phyloP scores from a whole-genome alignment of 1,140 invertebrate genomes.

The Brachionus angularis region DNA sequence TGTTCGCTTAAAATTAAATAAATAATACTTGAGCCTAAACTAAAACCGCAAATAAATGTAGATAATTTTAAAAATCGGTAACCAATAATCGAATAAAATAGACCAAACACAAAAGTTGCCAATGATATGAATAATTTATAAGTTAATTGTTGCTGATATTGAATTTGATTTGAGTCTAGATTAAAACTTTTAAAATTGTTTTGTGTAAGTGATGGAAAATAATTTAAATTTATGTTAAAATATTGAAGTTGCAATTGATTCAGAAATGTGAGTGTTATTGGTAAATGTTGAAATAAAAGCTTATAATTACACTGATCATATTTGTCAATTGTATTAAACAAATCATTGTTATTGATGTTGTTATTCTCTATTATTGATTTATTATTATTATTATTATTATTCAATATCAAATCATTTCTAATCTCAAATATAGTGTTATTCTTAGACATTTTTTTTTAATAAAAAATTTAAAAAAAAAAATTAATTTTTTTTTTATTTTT shows the following conservation, averaged over 20 bases:
- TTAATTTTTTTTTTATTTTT: background rate
- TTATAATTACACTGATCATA: constrained; percentile 29
- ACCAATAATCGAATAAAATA: constrained; percentile 26
- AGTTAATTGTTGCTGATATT: constrained; percentile 28
- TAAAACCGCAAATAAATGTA: constrained; percentile 33
- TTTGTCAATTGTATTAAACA: background rate
- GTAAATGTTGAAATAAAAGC: constrained; percentile 13
- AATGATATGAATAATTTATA: constrained; percentile 31
- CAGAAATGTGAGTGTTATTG: background rate
- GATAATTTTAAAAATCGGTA: constrained; percentile 31
- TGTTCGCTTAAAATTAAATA: constrained; percentile 40
- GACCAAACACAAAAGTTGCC: constrained; percentile 8
- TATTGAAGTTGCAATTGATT: background rate
- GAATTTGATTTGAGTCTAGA: background rate
- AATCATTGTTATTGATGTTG: too few relatives aligned
- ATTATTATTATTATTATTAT: too few relatives aligned
- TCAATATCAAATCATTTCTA: too few relatives aligned
- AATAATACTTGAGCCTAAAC: constrained; percentile 40
- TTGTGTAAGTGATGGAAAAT: too few relatives aligned
- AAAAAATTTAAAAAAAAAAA: background rate
- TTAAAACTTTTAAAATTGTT: background rate
- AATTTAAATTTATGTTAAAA: constrained; percentile 31
- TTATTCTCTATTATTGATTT: too few relatives aligned
- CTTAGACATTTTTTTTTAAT: too few relatives aligned
- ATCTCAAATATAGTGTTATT: too few relatives aligned